Evolutionary conservation across 2,797 vertebrate genomes (phyloP), one percentile per base, ranked within the genome.

Genomic region (Cyclopterus lumpus): DNA sequence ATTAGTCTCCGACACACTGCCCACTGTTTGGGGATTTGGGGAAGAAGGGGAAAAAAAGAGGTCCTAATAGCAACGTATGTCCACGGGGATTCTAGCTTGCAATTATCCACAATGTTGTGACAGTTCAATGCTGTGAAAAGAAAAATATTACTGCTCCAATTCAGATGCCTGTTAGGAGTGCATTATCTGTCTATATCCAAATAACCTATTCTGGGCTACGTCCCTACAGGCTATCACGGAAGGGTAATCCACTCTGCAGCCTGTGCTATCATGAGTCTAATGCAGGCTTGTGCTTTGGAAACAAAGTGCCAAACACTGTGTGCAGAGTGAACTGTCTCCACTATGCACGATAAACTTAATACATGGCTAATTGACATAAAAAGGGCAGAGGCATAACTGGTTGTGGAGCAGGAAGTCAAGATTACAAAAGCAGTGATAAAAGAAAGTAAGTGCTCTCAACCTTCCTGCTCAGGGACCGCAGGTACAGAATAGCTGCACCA

Each of bases 191-290:
- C 84, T 61, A 71, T 78, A 81, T 91, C 83, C 65, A 82, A 82
- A 86, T 77, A 88, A 80, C 64, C 67, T 69, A 77, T 46, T 44
- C 79, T 80, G 66, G 88, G 88, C 79, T 91, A 84, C 58, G 67
- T 86, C 85, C 85, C 90, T 40, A 71, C 91, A 81, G 89, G 85
- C 85, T 89, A 64, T 85, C 85, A 68, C 79, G 89, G 55, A 90
- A 91, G 87, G 87, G 90, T 86, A 80, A 92, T 87, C 82, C 78
- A 75, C 68, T 73, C 74, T 58, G 77, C 79, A 55, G 72, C 74
- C 73, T 59, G 40, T 38, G 75, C 74, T 76, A 74, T 80, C 49
- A 55, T 58, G 42, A 75, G 49, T 75, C 62, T 80, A 82, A 87
- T 71, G 82, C 75, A 76, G 73, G 71, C 65, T 59, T 51, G 67